A percentile compares a stretch with the other conserved stretches of the same genome.
phyloP scores from a whole-genome alignment of 1,140 invertebrate genomes.

The Trichonephila clavata region DNA sequence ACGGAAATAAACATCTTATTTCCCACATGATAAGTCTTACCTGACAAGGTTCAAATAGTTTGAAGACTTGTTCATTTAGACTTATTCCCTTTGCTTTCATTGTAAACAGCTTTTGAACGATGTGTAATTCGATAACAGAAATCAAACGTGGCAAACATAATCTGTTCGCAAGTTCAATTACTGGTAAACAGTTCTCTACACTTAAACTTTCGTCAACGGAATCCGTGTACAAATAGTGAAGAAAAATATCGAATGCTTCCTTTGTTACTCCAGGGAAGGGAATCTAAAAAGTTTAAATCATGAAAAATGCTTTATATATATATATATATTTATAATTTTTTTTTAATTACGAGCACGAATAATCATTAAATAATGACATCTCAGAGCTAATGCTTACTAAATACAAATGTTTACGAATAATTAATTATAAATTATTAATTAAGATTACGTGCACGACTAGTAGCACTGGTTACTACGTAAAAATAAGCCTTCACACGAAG shows the following conservation, averaged over 20 bases:
- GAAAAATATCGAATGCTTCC: constrained; percentile 92
- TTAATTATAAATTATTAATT: no score
- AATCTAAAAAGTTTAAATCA: constrained; percentile 38
- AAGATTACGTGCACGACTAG: no score
- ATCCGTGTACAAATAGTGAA: constrained; percentile 95
- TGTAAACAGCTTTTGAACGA: constrained; percentile 88
- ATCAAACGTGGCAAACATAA: constrained; percentile 93
- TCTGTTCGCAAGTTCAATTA: constrained; percentile 95
- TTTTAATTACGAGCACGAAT: no score
- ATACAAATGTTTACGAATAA: no score
- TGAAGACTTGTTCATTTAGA: constrained; percentile 92
- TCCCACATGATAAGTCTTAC: constrained; percentile 82
- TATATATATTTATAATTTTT: no score
- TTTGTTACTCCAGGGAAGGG: constrained; percentile 92
- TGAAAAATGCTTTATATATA: neutral
- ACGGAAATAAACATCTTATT: no score
- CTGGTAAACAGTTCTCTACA: constrained; percentile 88
- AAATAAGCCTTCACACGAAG: no score
- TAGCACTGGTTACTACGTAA: no score
- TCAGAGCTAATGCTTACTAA: no score
- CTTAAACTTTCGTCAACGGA: constrained; percentile 86
- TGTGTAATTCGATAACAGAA: constrained; percentile 90
- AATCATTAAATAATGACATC: no score
- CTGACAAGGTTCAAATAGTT: constrained; percentile 93
- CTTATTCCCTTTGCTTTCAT: constrained; percentile 85